Percentiles rank a stretch among this genome's conserved stretches.
Conservation (phyloP, 2,797 vertebrate species). For the Nyctibius grandis region DNA sequence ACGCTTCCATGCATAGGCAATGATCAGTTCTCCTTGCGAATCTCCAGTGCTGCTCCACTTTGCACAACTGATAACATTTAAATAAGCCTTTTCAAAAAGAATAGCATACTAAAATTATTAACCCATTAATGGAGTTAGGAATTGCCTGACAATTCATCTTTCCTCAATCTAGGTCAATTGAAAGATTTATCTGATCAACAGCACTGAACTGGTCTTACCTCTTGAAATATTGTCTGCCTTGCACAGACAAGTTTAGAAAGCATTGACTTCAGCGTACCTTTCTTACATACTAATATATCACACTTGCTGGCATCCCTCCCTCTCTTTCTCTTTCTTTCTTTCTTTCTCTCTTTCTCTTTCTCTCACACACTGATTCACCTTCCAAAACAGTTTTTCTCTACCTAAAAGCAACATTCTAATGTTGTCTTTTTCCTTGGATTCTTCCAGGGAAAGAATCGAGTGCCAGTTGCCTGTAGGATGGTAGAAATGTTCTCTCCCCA, state of each 20-base stretch:
- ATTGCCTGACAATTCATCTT: conserved; percentile 35
- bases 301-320: not conserved
- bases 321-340: fast-evolving
- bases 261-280: not conserved
- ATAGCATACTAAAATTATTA: conserved; percentile 79
- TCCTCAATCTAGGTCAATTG: conserved; percentile 59
- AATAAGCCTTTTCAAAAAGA: conserved; percentile 82
- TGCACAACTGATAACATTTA: conserved; percentile 91
- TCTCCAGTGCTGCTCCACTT: conserved; percentile 81
- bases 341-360: no score
- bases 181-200: not conserved
- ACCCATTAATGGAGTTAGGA: conserved; percentile 73
- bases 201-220: not conserved
- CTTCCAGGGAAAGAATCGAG: not conserved
- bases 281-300: not conserved
- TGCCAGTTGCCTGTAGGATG: not conserved
- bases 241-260: not conserved
- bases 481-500: not conserved
- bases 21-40: conserved; percentile 84
- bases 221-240: not conserved
- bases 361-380: not conserved
- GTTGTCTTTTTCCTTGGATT: not conserved
- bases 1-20: conserved; percentile 96
- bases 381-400: not conserved
- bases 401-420: not conserved